Conservation (phyloP, 2,797 vertebrate genomes). For the Cossypha heuglini region DNA sequence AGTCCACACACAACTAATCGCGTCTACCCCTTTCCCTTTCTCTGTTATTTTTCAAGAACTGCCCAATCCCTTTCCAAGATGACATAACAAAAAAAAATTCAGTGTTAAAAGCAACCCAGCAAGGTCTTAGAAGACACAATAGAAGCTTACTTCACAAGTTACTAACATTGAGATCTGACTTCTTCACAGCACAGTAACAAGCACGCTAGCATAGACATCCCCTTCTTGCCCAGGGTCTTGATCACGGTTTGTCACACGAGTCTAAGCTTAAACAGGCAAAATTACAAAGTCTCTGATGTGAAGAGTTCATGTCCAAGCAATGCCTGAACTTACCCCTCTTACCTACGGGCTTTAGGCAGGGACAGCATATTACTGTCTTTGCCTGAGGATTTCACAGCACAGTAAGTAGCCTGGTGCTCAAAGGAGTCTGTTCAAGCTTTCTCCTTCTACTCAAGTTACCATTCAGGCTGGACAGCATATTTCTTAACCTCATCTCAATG, state of each 20-base stretch:
- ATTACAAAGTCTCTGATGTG: neutral
- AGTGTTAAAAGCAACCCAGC: neutral
- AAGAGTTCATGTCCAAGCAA: neutral
- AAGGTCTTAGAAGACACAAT: neutral
- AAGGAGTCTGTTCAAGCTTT: neutral
- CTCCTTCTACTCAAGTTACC: neutral
- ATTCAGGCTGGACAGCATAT: neutral
- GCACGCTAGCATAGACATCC: neutral
- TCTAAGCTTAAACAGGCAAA: neutral
- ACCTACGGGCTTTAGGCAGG: neutral
- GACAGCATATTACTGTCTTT: fast-evolving
- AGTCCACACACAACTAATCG: neutral
- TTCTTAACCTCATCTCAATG: neutral
- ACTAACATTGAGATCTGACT: neutral
- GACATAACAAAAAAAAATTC: neutral
- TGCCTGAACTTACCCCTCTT: neutral
- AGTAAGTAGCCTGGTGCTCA: neutral
- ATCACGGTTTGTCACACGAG: fast-evolving
- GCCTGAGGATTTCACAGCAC: neutral
- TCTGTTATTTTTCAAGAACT: neutral
- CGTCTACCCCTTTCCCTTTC: neutral
- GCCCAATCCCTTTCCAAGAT: neutral
- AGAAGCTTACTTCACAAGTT: neutral
- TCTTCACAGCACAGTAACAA: neutral
- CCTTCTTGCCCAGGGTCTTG: neutral